Base-by-base conservation (phyloP, 2,113 vertebrate species). In the Apteryx owenii region DNA sequence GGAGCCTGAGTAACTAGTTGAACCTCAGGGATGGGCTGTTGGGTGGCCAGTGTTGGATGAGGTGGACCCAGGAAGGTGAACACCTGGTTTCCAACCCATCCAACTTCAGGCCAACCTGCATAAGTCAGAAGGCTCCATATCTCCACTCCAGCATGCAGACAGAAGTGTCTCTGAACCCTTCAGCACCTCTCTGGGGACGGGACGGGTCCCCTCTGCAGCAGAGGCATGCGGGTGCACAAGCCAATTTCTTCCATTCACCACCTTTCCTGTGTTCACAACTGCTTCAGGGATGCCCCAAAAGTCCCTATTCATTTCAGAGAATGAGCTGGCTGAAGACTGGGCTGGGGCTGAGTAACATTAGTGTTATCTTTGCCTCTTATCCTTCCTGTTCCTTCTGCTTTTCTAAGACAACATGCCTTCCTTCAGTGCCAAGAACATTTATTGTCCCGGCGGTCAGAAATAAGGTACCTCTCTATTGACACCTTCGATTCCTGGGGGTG, bases 51-150 rank as follows among this genome's bases (percentile, higher is more conserved):
- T 10, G 7, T 40, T 69, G 48, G 70, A 9, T 44, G 56, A 88
- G 22, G n/a, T 2, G 0, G 2, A 60, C 2, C 2, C 25, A 14
- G 60, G 56, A 17, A 19, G 15, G 5, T 1, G 46, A 44, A 42
- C 21, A 31, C 8, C 38, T 81, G 42, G 12, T 18, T 78, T 58
- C 78, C 28, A 50, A 50, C 50, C 26, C 8, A 38, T 95, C 20
- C 60, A 70, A 50, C 12, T 65, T 26, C 11, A 18, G 14, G 29
- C 33, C 65, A 65, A 58, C 15, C 21, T 76, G 50, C 28, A 56
- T 42, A 40, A 29, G 2, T 51, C 5, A 4, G 46, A 14, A 65
- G 11, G 16, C 31, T 83, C 12, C 50, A 22, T 62, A 31, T 66
- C 25, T 62, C 50, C 26, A 17, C 36, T 53, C 46, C 36, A 12